These are phyloP conservation scores for Phoxinus phoxinus DNA, from an alignment of 2,113 vertebrate species.

Conservation along the genomic window DNA sequence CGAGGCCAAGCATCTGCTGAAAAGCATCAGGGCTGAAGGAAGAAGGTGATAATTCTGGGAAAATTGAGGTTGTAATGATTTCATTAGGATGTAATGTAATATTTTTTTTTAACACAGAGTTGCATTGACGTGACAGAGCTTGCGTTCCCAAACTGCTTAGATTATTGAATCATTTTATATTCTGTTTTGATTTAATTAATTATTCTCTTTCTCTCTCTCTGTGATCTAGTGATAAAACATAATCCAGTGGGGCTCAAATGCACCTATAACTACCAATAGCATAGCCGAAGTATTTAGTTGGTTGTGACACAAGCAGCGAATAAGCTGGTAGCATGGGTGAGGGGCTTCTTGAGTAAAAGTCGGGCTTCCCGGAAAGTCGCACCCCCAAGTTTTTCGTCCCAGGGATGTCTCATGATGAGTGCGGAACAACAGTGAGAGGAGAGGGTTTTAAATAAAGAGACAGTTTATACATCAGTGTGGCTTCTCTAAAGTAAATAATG, in stretches of 20 bases:
- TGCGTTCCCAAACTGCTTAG: neutral
- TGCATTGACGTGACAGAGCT: neutral
- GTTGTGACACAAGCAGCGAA: no score
- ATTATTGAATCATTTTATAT: neutral
- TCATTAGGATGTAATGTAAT: neutral
- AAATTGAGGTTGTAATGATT: neutral
- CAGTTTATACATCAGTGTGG: neutral
- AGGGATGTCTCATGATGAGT: no score
- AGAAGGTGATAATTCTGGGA: constrained; percentile 15
- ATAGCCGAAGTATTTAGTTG: no score
- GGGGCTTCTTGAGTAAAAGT: no score
- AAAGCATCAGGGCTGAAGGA: constrained; percentile 18
- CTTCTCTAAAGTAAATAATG: neutral
- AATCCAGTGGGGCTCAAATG: neutral
- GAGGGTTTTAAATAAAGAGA: neutral
- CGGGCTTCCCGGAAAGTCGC: no score
- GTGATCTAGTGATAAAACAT: neutral
- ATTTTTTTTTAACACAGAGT: neutral
- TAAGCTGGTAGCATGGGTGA: no score
- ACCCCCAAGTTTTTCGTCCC: no score
- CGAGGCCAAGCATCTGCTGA: neutral
- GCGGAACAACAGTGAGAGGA: neutral
- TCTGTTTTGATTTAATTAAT: neutral
- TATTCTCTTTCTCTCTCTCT: neutral
- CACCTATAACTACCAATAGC: neutral